Evolutionary conservation across 1,140 invertebrate species (phyloP).

Genomic region (Caerostris extrusa): DNA sequence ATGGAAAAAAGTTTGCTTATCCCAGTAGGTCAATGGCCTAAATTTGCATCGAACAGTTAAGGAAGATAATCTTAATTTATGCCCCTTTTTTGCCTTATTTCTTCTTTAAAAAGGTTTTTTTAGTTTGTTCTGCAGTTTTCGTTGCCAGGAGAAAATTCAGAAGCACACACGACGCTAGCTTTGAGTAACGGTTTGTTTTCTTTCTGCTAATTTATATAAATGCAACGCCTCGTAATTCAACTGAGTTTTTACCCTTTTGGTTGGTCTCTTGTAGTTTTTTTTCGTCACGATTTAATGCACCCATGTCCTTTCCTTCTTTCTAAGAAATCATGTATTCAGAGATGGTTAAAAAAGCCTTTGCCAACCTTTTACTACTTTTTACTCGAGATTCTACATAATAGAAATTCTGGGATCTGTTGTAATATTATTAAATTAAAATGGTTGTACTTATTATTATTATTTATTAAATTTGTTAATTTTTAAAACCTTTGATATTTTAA

Average conservation of each 20-base stretch:
- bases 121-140: background rate
- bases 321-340: background rate
- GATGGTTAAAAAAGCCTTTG: background rate
- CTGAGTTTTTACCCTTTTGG: background rate
- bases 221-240: conserved; percentile 21
- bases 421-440: no score
- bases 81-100: background rate
- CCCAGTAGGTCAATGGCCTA: background rate
- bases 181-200: conserved; percentile 21
- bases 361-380: no score
- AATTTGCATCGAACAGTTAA: background rate
- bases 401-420: no score
- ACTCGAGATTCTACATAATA: no score
- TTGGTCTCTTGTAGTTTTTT: background rate
- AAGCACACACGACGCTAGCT: background rate
- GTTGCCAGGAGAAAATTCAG: background rate
- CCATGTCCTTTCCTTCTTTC: background rate
- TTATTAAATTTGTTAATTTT: no score
- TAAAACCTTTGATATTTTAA: no score
- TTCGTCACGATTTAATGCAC: background rate
- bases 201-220: conserved; percentile 25
- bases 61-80: background rate
- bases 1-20: background rate
- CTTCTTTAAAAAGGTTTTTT: background rate
- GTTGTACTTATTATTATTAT: no score